phyloP scores from a whole-genome alignment of 2,797 vertebrate genomes.

The Acipenser oxyrinchus region DNA sequence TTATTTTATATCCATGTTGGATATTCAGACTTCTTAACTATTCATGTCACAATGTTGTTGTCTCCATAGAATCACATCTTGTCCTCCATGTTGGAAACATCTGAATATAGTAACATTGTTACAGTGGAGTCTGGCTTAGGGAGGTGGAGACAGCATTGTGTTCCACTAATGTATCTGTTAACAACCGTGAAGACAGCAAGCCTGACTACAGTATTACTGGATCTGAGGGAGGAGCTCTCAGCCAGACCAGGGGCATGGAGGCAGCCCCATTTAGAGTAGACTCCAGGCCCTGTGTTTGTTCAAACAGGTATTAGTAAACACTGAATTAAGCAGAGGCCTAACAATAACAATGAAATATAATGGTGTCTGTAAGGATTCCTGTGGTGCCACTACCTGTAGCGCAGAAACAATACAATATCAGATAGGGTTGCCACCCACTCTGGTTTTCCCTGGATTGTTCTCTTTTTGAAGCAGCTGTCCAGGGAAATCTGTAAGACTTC shows the following conservation, averaged over 20 bases:
- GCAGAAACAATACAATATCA: conserved; percentile 67
- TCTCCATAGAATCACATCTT: conserved; percentile 28
- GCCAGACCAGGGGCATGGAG: conserved; percentile 13
- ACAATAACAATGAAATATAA: conserved; percentile 29
- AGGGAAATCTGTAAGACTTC: too few relatives aligned
- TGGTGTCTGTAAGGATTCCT: conserved; percentile 31
- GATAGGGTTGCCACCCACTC: neutral
- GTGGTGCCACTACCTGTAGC: conserved; percentile 56
- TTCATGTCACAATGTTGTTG: conserved; percentile 23
- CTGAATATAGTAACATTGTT: conserved; percentile 43
- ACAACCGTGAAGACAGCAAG: conserved; percentile 43
- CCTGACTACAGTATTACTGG: conserved; percentile 23
- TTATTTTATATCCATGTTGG: conserved; percentile 62
- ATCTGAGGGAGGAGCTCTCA: conserved; percentile 19
- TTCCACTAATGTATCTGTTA: conserved; percentile 49
- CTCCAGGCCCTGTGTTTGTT: conserved; percentile 18
- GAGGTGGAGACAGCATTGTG: conserved; percentile 45
- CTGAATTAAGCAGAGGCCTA: conserved; percentile 25
- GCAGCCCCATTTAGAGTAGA: conserved; percentile 26
- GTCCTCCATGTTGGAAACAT: conserved; percentile 35
- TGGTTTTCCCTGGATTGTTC: too few relatives aligned
- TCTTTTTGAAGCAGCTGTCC: too few relatives aligned
- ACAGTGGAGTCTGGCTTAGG: conserved; percentile 36
- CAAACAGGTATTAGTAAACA: conserved; percentile 25
- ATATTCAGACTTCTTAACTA: conserved; percentile 55